phyloP scores from a whole-genome alignment of 2,888 invertebrate genomes.

The Eilema sororculum region DNA sequence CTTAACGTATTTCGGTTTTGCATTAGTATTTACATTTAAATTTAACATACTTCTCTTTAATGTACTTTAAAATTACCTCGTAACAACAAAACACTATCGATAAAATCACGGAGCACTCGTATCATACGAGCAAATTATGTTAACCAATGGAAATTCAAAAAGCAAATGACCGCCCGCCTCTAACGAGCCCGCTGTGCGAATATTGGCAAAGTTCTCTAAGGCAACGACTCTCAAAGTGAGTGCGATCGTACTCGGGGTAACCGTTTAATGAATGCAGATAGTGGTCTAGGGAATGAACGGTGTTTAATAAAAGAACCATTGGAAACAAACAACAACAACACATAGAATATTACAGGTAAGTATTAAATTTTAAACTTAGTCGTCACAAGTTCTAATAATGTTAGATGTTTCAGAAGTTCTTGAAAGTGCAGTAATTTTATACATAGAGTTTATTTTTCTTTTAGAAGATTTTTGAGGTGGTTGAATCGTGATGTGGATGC shows the following conservation, averaged over 20 bases:
- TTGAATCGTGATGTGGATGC: not conserved
- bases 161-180: conserved; percentile 60
- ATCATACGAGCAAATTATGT: conserved; percentile 49
- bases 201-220: conserved; percentile 52
- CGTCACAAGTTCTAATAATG: not conserved
- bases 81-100: conserved; percentile 33
- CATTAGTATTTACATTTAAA: too few relatives aligned
- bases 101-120: conserved; percentile 42
- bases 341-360: conserved; percentile 23
- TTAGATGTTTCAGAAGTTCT: not conserved
- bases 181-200: conserved; percentile 58
- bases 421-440: not conserved
- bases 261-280: conserved; percentile 41
- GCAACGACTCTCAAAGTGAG: conserved; percentile 44
- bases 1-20: too few relatives aligned
- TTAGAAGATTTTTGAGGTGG: too few relatives aligned
- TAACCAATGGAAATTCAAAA: conserved; percentile 60
- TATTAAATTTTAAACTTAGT: conserved; percentile 11
- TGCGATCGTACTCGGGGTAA: conserved; percentile 24
- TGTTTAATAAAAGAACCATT: conserved; percentile 30
- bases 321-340: conserved; percentile 30
- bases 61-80: conserved; percentile 5
- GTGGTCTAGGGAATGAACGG: conserved; percentile 15
- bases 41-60: not conserved
- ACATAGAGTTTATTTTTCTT: not conserved